A percentile compares a stretch with the other conserved stretches of the same genome.
These are phyloP conservation scores for Drosophila nigricruria DNA, from an alignment of 2,888 invertebrate genomes.

Conservation along the genomic window DNA sequence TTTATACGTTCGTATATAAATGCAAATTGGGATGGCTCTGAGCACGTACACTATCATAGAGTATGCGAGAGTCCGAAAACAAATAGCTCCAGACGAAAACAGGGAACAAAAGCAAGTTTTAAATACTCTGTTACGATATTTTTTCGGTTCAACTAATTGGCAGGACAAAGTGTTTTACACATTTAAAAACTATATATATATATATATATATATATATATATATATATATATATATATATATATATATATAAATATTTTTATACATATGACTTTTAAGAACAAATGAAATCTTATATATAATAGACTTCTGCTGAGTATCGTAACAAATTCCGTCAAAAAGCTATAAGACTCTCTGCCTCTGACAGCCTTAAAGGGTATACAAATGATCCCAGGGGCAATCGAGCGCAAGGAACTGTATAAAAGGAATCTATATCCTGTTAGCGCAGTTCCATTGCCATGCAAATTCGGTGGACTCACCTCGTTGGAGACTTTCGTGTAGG, in stretches of 20 bases:
- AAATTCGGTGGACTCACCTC: conserved; percentile 86
- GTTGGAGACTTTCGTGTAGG: conserved; percentile 91
- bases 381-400: not conserved
- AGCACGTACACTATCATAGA: conserved; percentile 45
- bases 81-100: conserved; percentile 7
- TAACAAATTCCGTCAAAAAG: not conserved
- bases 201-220: too few relatives aligned
- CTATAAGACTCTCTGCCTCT: not conserved
- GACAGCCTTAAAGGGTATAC: not conserved
- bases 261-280: too few relatives aligned
- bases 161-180: too few relatives aligned
- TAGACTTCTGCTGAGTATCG: too few relatives aligned
- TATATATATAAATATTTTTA: too few relatives aligned
- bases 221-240: too few relatives aligned
- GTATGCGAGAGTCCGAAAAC: conserved; percentile 43
- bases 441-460: conserved; percentile 53
- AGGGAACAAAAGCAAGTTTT: not conserved
- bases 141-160: not conserved
- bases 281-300: too few relatives aligned
- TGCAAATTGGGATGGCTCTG: conserved; percentile 44
- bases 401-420: conserved; percentile 12
- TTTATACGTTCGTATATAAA: conserved; percentile 14
- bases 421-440: conserved; percentile 15
- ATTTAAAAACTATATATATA: too few relatives aligned
- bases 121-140: not conserved